Base-by-base conservation (phyloP, 2,888 invertebrate species). In the Caenorhabditis zanzibari region DNA sequence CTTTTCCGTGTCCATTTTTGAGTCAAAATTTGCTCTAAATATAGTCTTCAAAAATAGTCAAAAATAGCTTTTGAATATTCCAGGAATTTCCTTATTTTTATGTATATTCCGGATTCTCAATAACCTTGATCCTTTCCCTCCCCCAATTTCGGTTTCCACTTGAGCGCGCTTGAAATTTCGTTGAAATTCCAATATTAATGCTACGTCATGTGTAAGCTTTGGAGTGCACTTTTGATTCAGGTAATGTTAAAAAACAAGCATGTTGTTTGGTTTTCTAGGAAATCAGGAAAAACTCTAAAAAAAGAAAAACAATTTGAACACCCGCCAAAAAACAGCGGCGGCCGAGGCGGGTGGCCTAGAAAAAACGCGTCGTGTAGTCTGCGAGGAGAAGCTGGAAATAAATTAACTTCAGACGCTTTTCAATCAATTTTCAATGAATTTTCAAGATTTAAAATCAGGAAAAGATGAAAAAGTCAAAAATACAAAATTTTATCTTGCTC, bases 401-500 rank as follows among this genome's bases (percentile, higher is more conserved):
- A n/a, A 19, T 47, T 47, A 47, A 9, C 41, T 61, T 61, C n/a
- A 7, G 5, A 1, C n/a, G 35, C 32, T 66, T 47, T 22, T 41
- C 19, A 5, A 5, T 4, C 14, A 41, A 22, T 35, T 44, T 32
- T 52, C 54, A 10, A 63, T 54, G 69, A 56, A 79, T 35, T n/a
- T 19, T 44, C 22, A 0, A 12, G 28, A 38, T 24, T 52, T 54
- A 26, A 54, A 54, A 14, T 49, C 19, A 5, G n/a, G 44, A 47
- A 16, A 12, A 19, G n/a, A 54, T 49, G 19, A 26, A 71, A 61
- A 52, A n/a, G 16, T 0, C 22, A 47, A 61, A 12, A 81, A 88
- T 4, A 90, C 91, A 1, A 74, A 87, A 26, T 92, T 90, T 63
- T 85, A 90, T 69, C 79, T 88, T 1, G 97, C 97, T 1, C 98